Evolutionary conservation across 2,113 vertebrate genomes (phyloP).

Genomic region (Erpornis zantholeuca): DNA sequence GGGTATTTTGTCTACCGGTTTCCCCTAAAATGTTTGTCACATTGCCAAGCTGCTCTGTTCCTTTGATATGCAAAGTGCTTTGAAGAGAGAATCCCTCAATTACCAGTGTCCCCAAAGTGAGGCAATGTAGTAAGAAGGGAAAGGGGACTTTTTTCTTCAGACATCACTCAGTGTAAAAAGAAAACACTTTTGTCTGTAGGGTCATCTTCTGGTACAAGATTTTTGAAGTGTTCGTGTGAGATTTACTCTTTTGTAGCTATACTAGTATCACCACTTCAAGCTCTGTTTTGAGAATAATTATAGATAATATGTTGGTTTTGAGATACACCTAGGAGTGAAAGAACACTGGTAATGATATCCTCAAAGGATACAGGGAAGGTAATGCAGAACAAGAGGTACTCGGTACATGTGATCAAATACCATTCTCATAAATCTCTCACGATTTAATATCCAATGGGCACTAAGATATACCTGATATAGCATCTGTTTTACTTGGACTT

Average conservation of each 20-base stretch:
- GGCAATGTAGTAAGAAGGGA: neutral
- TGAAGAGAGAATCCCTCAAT: neutral
- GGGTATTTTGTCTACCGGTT: neutral
- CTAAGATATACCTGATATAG: rapidly evolving
- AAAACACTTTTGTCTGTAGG: neutral
- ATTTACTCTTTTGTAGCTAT: neutral
- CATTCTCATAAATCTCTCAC: neutral
- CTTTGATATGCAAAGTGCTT: neutral
- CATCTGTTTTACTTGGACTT: neutral
- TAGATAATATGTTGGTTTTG: neutral
- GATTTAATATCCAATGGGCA: neutral
- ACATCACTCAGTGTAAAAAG: neutral
- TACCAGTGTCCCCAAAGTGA: neutral
- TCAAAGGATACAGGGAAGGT: neutral
- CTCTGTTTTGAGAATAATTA: neutral
- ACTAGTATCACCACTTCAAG: neutral
- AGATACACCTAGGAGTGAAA: neutral
- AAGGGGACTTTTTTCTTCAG: neutral
- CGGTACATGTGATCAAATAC: neutral
- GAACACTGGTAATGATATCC: neutral
- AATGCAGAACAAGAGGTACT: neutral
- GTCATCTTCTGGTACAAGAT: neutral
- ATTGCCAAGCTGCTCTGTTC: neutral
- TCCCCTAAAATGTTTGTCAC: neutral
- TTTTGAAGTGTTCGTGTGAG: neutral